Base-by-base conservation (phyloP, 2,888 invertebrate species). In the Aporophyla nigra region DNA sequence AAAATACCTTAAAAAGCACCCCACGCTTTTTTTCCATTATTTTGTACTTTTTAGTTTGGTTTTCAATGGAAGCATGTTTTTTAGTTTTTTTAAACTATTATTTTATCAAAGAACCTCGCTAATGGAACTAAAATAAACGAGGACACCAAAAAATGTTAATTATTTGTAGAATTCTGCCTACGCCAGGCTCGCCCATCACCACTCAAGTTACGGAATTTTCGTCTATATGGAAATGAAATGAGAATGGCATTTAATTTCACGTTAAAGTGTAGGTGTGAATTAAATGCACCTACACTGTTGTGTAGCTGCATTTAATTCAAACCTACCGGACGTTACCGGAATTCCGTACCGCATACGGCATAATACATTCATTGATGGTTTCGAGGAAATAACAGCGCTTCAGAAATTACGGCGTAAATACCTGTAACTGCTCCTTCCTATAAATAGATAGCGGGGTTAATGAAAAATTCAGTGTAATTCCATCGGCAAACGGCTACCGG, bases 401-500 rank as follows among this genome's bases (percentile, higher is more conserved):
- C 43, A 66, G 53, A 16, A 75, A 67, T 83, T 75, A 63, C 43
- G 21, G 24, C 46, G 62, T 77, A 68, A 71, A 80, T 80, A 72
- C 61, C 54, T 40, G 59, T 76, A 74, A 67, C 51, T 21, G 67
- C n/a, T 72, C n/a, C 71, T 62, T 51, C 43, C 62, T 67, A 70
- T 84, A 83, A 83, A 81, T 84, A 84, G 84, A 83, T 76, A 72
- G 74, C 21, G 5, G 53, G 67, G 53, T 24, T 66, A 72, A 74
- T 87, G 58, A 85, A 87, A 80, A 78, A 86, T 87, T 87, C 85
- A 86, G 56, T n/a, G 27, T 85, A 87, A 85, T 86, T 76, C 76
- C 79, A 86, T 83, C 66, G 82, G 84, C 70, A 70, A 84, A 87
- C 78, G 75, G 83, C 68, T 58, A 65, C 62, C 59, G 70, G 82